Evolutionary conservation across 2,888 invertebrate species (phyloP), one percentile per base, ranked within the genome.

Genomic region (Heteromyza rotundicornis): DNA sequence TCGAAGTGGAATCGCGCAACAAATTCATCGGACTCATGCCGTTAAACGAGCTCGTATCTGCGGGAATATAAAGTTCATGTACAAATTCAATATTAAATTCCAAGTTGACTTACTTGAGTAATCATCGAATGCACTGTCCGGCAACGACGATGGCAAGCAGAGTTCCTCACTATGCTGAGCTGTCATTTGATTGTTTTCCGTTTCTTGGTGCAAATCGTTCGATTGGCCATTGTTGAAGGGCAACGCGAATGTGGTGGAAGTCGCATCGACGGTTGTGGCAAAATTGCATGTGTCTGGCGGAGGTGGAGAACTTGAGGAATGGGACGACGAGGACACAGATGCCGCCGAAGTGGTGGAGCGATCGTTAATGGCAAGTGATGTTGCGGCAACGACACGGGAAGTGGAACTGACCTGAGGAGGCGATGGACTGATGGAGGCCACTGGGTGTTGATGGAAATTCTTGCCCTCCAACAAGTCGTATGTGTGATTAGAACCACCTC

Each of bases 1-100:
- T 82, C 2, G 80, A 79, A 2, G 77, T 72, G 2, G 79, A 75
- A 20, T 90, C 89, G 65, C 88, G 87, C 63, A 91, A 82, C 70
- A 91, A 84, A 49, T 88, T 85, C 57, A 89, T 89, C 14, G 91
- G 90, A 20, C 90, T 90, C 70, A 88, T 80, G 64, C 73, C 77
- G 59, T 72, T 78, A 59, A 78, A 79, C 47, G 77, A 72, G 63
- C 71, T 74, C 57, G 74, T 71, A 51, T 73, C 78, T 79, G 51
- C 16, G 14, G 12, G 24, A 24, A 51, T 12, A 49, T 3, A 54
- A 17, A 44, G 35, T 32, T 12, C 2, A 54, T 35, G n/a, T 16
- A 49, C n/a, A 49, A 17, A 36, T 55, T 23, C 16, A 14, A 44
- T 10, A 27, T 51, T 2, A n/a, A 52, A 23, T 52, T 22, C 27